Evolutionary conservation across 2,888 invertebrate genomes (phyloP), one percentile per base, ranked within the genome.

Genomic region (Aproaerema taeniolella): DNA sequence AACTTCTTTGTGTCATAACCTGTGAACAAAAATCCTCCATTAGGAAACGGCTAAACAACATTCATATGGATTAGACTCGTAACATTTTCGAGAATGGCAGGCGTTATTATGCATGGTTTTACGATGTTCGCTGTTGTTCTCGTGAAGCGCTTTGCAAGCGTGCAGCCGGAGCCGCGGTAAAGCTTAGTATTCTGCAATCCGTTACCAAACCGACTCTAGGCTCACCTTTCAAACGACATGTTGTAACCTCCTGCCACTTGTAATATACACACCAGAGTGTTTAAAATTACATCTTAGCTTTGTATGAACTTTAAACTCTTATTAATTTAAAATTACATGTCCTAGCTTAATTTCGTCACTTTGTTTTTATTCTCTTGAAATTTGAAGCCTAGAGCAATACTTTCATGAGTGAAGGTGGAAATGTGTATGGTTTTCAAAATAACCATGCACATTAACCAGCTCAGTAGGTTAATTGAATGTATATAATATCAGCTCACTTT

Each of bases 1-100:
- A 76, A 45, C 52, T 91, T 90, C 70, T 91, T 91, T 43, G 90
- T 91, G 67, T 92, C 91, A 67, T 88, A 91, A 61, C 90, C 90
- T 88, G 67, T 38, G 37, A 41, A 41, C 36, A 41, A 49, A 50
- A 20, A 20, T n/a, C 42, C n/a, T n/a, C n/a, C n/a, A n/a, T n/a
- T n/a, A n/a, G 31, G 43, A 34, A 45, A 32, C 8, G 13, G 4
- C 43, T 45, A 39, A 39, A 10, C 31, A 31, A 31, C 9, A 31
- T n/a, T 11, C 6, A 31, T 26, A 30, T 31, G 11, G 15, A 4
- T n/a, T 31, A 7, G 7, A 13, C 8, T 20, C 6, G 24, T 20
- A 5, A 20, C 5, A 20, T n/a, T n/a, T 20, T 7, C n/a, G n/a
- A n/a, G n/a, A n/a, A n/a, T n/a, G 15, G 16, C 16, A 16, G 24